phyloP scores from a whole-genome alignment of 1,140 invertebrate species.

The Aphelinus atriplicis region DNA sequence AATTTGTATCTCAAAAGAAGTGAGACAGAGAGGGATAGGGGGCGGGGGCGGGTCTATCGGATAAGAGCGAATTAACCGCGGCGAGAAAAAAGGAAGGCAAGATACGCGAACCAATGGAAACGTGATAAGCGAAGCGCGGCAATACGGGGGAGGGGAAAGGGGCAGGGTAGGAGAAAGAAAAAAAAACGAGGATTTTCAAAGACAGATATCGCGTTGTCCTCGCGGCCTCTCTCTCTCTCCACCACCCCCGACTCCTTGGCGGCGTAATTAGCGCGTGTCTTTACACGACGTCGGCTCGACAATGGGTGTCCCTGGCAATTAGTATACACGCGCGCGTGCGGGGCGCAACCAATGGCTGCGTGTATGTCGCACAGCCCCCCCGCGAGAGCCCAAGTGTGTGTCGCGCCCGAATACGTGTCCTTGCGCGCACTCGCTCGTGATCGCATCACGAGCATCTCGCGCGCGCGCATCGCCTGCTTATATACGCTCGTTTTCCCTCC shows the following conservation, averaged over 20 bases:
- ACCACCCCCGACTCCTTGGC: conserved; percentile 51
- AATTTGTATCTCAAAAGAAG: neutral
- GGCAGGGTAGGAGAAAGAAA: conserved; percentile 44
- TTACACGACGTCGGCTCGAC: conserved; percentile 52
- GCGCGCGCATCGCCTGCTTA: neutral
- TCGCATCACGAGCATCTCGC: neutral
- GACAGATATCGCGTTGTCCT: conserved; percentile 28
- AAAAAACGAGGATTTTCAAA: conserved; percentile 52
- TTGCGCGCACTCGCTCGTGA: too few relatives aligned
- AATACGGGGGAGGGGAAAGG: conserved; percentile 29
- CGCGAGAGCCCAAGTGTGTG: too few relatives aligned
- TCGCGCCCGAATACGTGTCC: too few relatives aligned
- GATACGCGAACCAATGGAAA: conserved; percentile 26
- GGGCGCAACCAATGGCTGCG: neutral
- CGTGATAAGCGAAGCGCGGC: conserved; percentile 24
- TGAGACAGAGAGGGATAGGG: neutral
- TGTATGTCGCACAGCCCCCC: too few relatives aligned
- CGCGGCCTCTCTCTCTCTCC: conserved; percentile 34
- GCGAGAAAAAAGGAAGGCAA: conserved; percentile 10
- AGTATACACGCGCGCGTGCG: conserved; percentile 49
- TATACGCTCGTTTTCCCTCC: neutral
- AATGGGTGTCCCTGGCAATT: conserved; percentile 51
- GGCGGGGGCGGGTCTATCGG: too few relatives aligned
- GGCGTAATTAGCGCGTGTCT: conserved; percentile 62
- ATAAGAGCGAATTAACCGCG: neutral